Base-by-base conservation (phyloP, 2,113 vertebrate genomes). In the Trichechus manatus region DNA sequence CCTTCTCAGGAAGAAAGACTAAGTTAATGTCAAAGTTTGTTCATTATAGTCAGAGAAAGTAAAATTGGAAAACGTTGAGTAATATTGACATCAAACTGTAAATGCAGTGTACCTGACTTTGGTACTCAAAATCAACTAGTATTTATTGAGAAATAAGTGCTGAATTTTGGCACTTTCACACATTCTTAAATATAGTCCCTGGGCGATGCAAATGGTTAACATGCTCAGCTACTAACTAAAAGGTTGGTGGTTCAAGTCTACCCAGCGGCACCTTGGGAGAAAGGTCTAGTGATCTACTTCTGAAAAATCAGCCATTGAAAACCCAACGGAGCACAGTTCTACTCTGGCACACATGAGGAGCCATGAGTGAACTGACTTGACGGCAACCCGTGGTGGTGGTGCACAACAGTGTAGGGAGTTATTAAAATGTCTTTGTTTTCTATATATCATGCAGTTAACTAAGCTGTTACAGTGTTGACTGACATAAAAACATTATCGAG, bases 11-110 rank as follows among this genome's bases (percentile, higher is more conserved):
- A 90, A 31, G 27, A 95, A 93, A 77, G 14, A 91, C 27, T 63
- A 90, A 86, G 15, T 83, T 93, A 95, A 78, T 83, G 59, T 61
- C 33, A 61, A 75, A 79, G 19, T 33, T 2, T 86, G 14, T 63
- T 92, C 87, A 3, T 78, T 89, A 80, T 50, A 95, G 61, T 50
- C n/a, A 90, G 14, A 74, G 47, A 59, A 94, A 78, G 80, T 83
- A 39, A 94, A 88, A 77, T 42, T 85, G 39, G 27, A 85, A 95
- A 83, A 63, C 31, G 59, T 70, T 33, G 36, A 79, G 89, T 1
- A 63, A 42, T 77, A 94, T 77, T 87, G 2, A 64, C 59, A 74
- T n/a, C 84, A 86, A 53, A 80, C 61, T 78, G 25, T 53, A 83
- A 93, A 39, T 92, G 8, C 2, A 94, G 80, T 84, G 61, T 36